Evolutionary conservation across 2,888 invertebrate species (phyloP).

Genomic region (Perizoma affinitatum): DNA sequence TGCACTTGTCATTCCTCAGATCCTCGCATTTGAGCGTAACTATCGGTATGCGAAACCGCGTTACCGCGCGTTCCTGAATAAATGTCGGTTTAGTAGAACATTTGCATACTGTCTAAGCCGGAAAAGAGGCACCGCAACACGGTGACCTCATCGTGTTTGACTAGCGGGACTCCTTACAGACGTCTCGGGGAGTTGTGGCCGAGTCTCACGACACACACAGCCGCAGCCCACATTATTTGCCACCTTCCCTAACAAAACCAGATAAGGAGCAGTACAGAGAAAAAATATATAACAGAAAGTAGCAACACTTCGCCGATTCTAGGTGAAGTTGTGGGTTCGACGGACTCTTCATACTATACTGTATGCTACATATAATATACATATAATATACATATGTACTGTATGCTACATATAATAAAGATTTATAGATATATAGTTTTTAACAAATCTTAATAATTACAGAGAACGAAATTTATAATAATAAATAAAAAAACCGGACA

Average conservation of each 20-base stretch:
- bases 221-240: slow-evolving; percentile 21
- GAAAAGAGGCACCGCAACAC: slow-evolving; percentile 28
- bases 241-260: not conserved
- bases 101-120: slow-evolving; percentile 34
- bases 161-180: slow-evolving; percentile 57
- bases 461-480: no score
- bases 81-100: slow-evolving; percentile 32
- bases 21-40: slow-evolving; percentile 26
- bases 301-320: not conserved
- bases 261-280: not conserved
- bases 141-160: slow-evolving; percentile 63
- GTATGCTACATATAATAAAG: no score
- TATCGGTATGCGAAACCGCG: slow-evolving; percentile 16
- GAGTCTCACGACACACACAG: slow-evolving; percentile 37
- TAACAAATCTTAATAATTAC: no score
- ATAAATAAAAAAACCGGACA: no score
- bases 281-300: no score
- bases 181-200: slow-evolving; percentile 27
- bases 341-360: no score
- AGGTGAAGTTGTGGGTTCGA: no score
- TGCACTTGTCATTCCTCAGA: slow-evolving; percentile 20
- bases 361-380: no score
- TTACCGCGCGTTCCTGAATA: slow-evolving; percentile 33
- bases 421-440: no score
- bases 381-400: no score